Percentiles rank a stretch among this genome's conserved stretches.
phyloP scores from a whole-genome alignment of 2,888 invertebrate genomes.

The Drosophila cognata region DNA sequence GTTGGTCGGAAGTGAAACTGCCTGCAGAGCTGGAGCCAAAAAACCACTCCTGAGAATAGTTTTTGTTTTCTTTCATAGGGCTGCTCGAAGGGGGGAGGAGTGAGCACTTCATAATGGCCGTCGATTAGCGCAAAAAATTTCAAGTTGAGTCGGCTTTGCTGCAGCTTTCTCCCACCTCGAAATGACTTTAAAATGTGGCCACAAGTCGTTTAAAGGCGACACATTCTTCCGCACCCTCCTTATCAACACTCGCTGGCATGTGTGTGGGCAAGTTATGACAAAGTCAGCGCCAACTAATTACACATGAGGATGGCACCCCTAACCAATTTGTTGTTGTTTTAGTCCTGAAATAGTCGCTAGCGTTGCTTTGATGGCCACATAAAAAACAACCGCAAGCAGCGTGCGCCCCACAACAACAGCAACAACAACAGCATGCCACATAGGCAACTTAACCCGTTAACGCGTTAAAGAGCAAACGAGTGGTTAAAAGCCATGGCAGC shows the following conservation, averaged over 20 bases:
- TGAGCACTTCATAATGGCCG: slow-evolving; percentile 43
- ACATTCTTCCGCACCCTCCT: slow-evolving; percentile 9
- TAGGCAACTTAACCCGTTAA: slow-evolving; percentile 79
- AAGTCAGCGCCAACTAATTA: slow-evolving; percentile 60
- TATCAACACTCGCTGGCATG: not conserved
- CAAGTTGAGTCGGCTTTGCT: slow-evolving; percentile 36
- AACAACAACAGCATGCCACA: slow-evolving; percentile 43
- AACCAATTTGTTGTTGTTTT: slow-evolving; percentile 23
- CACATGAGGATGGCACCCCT: slow-evolving; percentile 29
- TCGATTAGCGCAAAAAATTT: slow-evolving; percentile 54
- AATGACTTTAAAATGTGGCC: slow-evolving; percentile 70
- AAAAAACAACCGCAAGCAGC: slow-evolving; percentile 46
- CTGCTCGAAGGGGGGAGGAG: not conserved
- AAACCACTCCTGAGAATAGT: slow-evolving; percentile 22
- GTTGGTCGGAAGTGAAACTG: slow-evolving; percentile 45
- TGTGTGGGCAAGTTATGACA: slow-evolving; percentile 54
- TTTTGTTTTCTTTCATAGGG: not conserved
- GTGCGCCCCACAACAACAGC: slow-evolving; percentile 14
- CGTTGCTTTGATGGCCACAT: slow-evolving; percentile 49
- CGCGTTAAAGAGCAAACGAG: slow-evolving; percentile 80
- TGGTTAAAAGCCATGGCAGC: slow-evolving; percentile 69
- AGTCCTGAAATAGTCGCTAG: slow-evolving; percentile 27
- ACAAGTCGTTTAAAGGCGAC: slow-evolving; percentile 44
- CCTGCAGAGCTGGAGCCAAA: slow-evolving; percentile 8
- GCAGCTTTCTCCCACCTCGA: slow-evolving; percentile 44